These are phyloP conservation scores for Coecobrya sp. DNA, from an alignment of 2,888 invertebrate genomes.

Conservation along the genomic window DNA sequence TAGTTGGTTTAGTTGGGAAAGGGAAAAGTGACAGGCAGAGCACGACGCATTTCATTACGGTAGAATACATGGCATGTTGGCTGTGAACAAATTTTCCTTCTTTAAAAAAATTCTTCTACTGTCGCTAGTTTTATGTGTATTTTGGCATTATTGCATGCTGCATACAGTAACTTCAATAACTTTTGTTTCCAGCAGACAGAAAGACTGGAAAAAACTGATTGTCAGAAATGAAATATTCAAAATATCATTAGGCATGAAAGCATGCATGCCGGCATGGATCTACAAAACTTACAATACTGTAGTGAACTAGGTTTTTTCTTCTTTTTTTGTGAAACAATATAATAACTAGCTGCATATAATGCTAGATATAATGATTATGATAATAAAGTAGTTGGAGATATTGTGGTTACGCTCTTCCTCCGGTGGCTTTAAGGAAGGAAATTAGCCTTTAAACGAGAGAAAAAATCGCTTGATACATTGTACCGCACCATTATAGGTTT, in stretches of 20 bases:
- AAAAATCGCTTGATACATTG: neutral
- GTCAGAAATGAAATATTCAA: slow-evolving; percentile 75
- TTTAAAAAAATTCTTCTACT: neutral
- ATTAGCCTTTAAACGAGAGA: slow-evolving; percentile 41
- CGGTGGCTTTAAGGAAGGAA: slow-evolving; percentile 49
- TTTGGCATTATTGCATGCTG: neutral
- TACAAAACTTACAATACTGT: neutral
- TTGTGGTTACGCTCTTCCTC: slow-evolving; percentile 25
- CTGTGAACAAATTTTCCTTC: neutral
- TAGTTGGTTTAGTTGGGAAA: neutral
- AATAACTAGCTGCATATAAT: slow-evolving; percentile 19
- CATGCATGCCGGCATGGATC: neutral
- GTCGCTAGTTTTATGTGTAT: neutral
- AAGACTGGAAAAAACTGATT: slow-evolving; percentile 53
- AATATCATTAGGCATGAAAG: slow-evolving; percentile 71
- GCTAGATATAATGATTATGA: slow-evolving; percentile 48
- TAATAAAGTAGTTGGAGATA: slow-evolving; percentile 15
- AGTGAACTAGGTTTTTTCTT: neutral
- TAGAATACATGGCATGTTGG: neutral
- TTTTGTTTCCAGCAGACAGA: slow-evolving; percentile 29
- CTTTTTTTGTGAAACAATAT: neutral
- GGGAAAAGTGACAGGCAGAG: neutral
- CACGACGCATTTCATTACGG: slow-evolving; percentile 31
- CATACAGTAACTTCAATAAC: neutral
- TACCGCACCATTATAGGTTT: too few species aligned